Evolutionary conservation across 2,888 invertebrate genomes (phyloP), one percentile per base, ranked within the genome.

Genomic region (Bellardia bayeri): DNA sequence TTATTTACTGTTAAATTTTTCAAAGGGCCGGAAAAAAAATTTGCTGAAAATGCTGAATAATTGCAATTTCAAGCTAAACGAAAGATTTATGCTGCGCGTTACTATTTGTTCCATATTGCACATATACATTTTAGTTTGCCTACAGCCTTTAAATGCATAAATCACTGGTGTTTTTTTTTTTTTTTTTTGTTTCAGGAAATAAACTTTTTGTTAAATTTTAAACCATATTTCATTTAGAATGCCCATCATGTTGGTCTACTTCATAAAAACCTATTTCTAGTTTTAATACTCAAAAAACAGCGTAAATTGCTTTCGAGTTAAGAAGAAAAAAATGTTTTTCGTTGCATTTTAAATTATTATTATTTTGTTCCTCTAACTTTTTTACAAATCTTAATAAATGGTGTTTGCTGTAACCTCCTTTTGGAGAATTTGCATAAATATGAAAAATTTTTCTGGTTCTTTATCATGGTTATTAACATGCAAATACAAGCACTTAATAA

Each of bases 381-480:
- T 40, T 64, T 37, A 0, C 11, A 51, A 64, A 64, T 16, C 23
- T 51, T 76, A 45, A 33, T 74, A 16, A 30, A 37, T 49, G 33
- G n/a, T 63, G 33, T 8, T 40, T 54, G 54, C 54, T 51, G 13
- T 66, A 42, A 66, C 23, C 23, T 66, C 54, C 3, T 49, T 64
- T 66, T 0, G 5, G 6, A 64, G 33, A 76, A 76, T 54, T 66
- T 76, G 23, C 75, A 76, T 76, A 51, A 64, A 23, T 14, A 64
- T 64, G 14, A 40, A 66, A 4, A 5, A 23, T 23, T 66, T 45
- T 66, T 42, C 54, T 40, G 42, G 23, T 13, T 45, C 14, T 23
- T 61, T 61, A 45, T 74, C 45, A 13, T 30, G 14, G 61, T 49
- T 74, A 49, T 74, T 61, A 75, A 49, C 74, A 66, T 76, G 75